Evolutionary conservation across 2,113 vertebrate genomes (phyloP), one percentile per base, ranked within the genome.

Genomic region (Fregata magnificens): DNA sequence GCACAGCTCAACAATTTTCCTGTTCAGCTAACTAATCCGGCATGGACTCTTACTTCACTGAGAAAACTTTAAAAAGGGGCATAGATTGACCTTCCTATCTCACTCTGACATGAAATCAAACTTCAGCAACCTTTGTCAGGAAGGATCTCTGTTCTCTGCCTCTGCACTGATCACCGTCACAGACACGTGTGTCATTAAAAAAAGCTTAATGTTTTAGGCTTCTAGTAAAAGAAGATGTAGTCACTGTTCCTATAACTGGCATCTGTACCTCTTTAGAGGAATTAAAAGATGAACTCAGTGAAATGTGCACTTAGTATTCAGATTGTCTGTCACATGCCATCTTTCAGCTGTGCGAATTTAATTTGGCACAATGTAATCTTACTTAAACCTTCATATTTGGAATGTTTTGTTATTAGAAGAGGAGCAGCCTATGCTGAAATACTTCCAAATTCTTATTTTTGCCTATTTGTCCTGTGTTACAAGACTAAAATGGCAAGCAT

Each of bases 301-400:
- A 86, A 86, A 28, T 50, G 53, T 49, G 31, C 42, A 44, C 44
- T 83, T 62, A n/a, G 44, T 61, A 74, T 87, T 94, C 45, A 71
- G 65, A 44, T 49, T 77, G 50, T 70, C 73, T 96, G 78, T 83
- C 50, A 81, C 66, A 61, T 40, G 56, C 34, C 44, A 44, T 70
- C 67, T 83, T 76, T 94, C 61, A 67, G 58, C 65, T 88, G 38
- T 90, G 71, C 10, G 4, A 95, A 85, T 79, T 56, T 83, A 79
- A 84, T 89, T 91, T 95, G 55, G 85, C 67, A 89, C 53, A 71
- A 76, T 85, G 32, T 80, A 47, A 87, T 93, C 55, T 96, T 93
- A 49, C 44, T 79, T 72, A 45, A 61, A 80, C 19, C 19, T 93
- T 96, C 3, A 1, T 86, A 53, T 90, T 55, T 56, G 32, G 58